Evolutionary conservation across 1,140 invertebrate genomes (phyloP), one percentile per base, ranked within the genome.

Genomic region (Trichoplusia ni): DNA sequence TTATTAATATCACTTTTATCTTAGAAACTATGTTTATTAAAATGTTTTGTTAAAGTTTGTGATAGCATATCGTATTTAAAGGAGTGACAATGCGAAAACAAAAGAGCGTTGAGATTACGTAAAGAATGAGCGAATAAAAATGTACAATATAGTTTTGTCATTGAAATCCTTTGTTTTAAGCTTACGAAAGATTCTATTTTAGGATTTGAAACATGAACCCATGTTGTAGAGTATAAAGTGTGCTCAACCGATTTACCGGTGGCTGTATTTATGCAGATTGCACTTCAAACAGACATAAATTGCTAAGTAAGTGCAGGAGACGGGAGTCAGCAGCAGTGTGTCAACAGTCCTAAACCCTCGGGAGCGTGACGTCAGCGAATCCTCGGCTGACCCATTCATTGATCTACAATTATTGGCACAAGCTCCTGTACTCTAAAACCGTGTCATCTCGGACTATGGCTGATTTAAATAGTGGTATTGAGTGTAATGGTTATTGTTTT

Each of bases 331-430:
- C 64, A 65, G 47, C 27, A 62, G 47, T 51, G 56, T 73, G 60
- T 67, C 59, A 64, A 73, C 63, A 51, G 13, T 56, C 18, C 29
- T 38, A 38, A 60, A 46, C 35, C 2, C 23, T n/a, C 51, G n/a
- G 4, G 8, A 23, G 9, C 21, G 54, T 42, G 59, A 53, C 42
- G 63, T 73, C 67, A 73, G 71, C 71, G 27, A 46, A 49, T 59
- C 47, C 64, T 63, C 42, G 33, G 33, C 31, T 44, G 46, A 49
- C 60, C 59, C 47, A 33, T 62, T 49, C 64, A 64, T 67, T 73
- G 71, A 69, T 73, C 47, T 69, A 69, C 66, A 72, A 72, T 72
- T 66, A 72, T 68, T 63, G 51, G 59, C 59, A 23, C 54, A 35
- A 21, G 4, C 13, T 21, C 1, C 9, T 9, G 4, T 7, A 7